Conservation (phyloP, 1,140 invertebrate genomes). For the Eurosta solidaginis region DNA sequence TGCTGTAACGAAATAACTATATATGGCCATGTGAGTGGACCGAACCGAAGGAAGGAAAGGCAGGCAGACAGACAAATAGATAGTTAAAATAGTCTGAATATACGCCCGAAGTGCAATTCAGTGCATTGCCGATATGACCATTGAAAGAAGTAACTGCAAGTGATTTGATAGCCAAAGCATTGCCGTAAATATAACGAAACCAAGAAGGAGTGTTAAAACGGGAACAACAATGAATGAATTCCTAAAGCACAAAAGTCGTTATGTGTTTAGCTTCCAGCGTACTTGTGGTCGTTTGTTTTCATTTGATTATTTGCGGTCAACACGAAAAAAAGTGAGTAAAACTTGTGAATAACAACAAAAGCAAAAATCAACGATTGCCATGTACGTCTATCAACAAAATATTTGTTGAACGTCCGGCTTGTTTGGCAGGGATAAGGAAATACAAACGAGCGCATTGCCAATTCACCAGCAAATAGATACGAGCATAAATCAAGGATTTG, state of each 20-base stretch:
- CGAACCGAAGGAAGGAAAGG: background rate
- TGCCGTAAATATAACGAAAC: background rate
- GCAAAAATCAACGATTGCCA: no score
- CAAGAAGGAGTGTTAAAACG: background rate
- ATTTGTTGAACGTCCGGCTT: background rate
- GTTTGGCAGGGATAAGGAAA: constrained; percentile 58
- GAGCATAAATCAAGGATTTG: constrained; percentile 59
- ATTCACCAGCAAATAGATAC: constrained; percentile 50
- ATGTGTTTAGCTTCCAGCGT: background rate
- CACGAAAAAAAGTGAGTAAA: background rate
- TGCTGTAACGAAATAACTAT: background rate
- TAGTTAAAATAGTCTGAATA: background rate
- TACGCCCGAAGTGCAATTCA: background rate
- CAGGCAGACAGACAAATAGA: background rate
- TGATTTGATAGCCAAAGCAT: background rate
- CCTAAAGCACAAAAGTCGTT: no score
- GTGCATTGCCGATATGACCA: background rate
- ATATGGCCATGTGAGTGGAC: background rate
- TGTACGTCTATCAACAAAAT: no score
- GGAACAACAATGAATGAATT: background rate
- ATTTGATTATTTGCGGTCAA: constrained; percentile 42
- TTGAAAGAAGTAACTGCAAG: background rate
- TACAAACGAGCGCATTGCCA: constrained; percentile 46
- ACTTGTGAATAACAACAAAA: background rate
- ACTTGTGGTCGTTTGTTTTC: constrained; percentile 42